Conservation (phyloP, 2,797 vertebrate genomes). For the Siniperca scherzeri region DNA sequence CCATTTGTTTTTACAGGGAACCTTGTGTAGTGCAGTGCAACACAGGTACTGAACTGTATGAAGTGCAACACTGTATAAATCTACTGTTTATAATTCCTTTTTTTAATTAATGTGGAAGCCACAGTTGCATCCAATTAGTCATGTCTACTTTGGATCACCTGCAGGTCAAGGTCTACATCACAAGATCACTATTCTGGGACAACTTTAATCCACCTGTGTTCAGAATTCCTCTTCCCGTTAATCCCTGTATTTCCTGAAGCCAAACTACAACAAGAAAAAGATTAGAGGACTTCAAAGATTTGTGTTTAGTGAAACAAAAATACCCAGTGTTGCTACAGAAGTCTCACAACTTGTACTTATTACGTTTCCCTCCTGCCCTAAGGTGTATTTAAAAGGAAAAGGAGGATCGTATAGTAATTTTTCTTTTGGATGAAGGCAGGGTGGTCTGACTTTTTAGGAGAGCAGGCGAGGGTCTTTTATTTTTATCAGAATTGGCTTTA, state of each 20-base stretch:
- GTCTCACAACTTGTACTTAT: background rate
- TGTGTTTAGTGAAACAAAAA: constrained; percentile 54
- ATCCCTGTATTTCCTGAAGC: constrained; percentile 66
- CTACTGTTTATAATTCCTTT: background rate
- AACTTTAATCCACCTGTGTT: constrained; percentile 72
- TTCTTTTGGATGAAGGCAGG: too few relatives aligned
- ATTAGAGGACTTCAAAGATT: constrained; percentile 55
- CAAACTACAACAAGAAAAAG: constrained; percentile 36
- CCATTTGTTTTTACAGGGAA: background rate
- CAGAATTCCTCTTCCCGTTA: constrained; percentile 63
- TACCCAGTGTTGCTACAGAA: constrained; percentile 40
- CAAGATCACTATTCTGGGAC: constrained; percentile 71
- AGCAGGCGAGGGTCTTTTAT: too few relatives aligned
- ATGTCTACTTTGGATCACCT: constrained; percentile 53
- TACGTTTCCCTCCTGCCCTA: background rate
- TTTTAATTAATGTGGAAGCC: constrained; percentile 13
- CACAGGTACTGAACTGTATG: background rate
- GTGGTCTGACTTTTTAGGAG: too few relatives aligned
- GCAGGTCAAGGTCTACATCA: constrained; percentile 59
- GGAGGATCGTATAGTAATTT: too few relatives aligned
- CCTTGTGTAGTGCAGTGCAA: background rate
- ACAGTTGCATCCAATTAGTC: constrained; percentile 55
- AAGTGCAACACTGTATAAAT: background rate
- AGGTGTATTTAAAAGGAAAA: background rate
- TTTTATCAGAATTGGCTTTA: too few relatives aligned